Evolutionary conservation across 2,888 invertebrate species (phyloP).

Genomic region (Neria commutata): DNA sequence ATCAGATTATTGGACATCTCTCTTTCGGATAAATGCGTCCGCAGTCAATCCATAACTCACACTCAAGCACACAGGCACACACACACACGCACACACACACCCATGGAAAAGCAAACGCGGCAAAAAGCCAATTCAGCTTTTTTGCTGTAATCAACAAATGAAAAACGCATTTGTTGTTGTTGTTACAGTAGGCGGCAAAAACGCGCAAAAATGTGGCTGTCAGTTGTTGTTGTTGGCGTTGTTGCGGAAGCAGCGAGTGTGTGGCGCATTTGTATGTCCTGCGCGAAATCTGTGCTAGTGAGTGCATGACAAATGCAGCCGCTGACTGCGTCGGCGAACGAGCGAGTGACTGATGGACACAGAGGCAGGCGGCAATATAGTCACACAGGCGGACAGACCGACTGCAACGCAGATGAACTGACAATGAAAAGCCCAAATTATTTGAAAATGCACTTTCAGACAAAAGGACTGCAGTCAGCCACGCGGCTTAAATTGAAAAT

Average conservation of each 20-base stretch:
- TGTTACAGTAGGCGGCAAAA: neutral
- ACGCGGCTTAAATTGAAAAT: too few relatives aligned
- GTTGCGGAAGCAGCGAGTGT: too few relatives aligned
- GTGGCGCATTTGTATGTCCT: neutral
- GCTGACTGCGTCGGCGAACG: neutral
- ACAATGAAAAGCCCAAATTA: too few relatives aligned
- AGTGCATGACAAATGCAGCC: neutral
- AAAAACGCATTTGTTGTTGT: neutral
- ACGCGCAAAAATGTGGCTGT: neutral
- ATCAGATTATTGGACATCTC: too few relatives aligned
- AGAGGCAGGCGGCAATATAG: too few relatives aligned
- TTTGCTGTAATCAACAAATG: neutral
- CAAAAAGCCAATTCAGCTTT: neutral
- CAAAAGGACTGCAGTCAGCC: too few relatives aligned
- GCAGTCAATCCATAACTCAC: slow-evolving; percentile 1
- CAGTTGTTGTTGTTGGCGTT: too few relatives aligned
- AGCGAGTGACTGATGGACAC: neutral
- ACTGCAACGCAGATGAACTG: too few relatives aligned
- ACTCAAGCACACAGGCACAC: neutral
- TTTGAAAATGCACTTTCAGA: too few relatives aligned
- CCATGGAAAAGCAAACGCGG: neutral
- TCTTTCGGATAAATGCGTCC: too few relatives aligned
- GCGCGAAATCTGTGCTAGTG: neutral
- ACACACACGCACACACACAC: neutral
- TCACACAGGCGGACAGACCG: too few relatives aligned